Evolutionary conservation across 2,113 vertebrate genomes (phyloP).

Genomic region (Larimichthys crocea): DNA sequence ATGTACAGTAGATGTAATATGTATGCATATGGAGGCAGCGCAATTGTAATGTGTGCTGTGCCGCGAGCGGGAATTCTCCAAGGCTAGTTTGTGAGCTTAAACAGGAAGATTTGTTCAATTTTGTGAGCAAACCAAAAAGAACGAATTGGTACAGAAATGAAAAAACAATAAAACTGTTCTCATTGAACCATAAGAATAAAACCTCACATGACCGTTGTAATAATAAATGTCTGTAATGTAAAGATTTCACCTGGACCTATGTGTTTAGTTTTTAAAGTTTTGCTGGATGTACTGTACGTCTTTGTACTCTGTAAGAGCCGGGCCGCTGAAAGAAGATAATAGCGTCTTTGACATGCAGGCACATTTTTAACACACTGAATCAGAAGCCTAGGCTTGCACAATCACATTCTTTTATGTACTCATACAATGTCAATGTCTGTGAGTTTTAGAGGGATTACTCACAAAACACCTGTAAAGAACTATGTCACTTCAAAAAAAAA

Average conservation of each 20-base stretch:
- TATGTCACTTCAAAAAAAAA: background rate
- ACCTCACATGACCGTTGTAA: background rate
- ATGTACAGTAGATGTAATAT: background rate
- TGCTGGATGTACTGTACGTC: background rate
- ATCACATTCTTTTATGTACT: background rate
- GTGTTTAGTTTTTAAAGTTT: background rate
- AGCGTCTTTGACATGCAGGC: conserved; percentile 4
- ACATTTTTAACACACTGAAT: background rate
- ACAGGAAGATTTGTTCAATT: background rate
- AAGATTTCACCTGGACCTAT: background rate
- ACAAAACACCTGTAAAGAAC: background rate
- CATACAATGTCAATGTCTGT: background rate
- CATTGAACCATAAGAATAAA: background rate
- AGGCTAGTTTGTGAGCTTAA: background rate
- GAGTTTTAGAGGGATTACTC: background rate
- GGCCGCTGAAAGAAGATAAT: background rate
- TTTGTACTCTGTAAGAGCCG: background rate
- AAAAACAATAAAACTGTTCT: background rate
- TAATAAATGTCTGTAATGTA: background rate
- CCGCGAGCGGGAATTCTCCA: background rate
- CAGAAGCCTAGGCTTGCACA: background rate
- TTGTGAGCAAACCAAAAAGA: conserved; percentile 2
- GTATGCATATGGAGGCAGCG: background rate
- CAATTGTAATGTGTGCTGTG: background rate
- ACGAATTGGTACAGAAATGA: conserved; percentile 2